Evolutionary conservation across 2,113 vertebrate species (phyloP).

Genomic region (Platichthys flesus): DNA sequence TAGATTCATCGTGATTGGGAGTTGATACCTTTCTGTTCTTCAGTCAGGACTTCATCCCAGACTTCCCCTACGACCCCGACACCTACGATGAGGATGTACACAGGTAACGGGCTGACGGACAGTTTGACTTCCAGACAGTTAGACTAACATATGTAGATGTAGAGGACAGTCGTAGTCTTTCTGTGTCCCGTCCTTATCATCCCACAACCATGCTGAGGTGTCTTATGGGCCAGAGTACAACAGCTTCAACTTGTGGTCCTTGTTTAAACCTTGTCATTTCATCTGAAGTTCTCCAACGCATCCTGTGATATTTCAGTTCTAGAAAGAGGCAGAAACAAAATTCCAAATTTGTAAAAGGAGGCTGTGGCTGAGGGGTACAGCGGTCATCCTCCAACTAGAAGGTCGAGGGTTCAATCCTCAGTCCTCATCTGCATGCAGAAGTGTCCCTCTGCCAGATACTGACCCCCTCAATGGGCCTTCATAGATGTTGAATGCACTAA

Average conservation of each 20-base stretch:
- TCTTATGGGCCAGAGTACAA: background rate
- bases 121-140: background rate
- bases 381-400: too few species aligned
- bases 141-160: background rate
- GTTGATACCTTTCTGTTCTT: conserved; percentile 41
- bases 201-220: background rate
- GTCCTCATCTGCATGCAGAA: too few species aligned
- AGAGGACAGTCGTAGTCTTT: background rate
- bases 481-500: too few species aligned
- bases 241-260: background rate
- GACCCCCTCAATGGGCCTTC: too few species aligned
- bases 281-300: background rate
- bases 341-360: too few species aligned
- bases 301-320: too few species aligned
- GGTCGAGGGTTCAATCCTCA: too few species aligned
- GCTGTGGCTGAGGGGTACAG: too few species aligned
- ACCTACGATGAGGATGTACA: conserved; percentile 71
- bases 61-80: conserved; percentile 70
- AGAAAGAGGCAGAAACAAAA: too few species aligned
- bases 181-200: background rate
- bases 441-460: too few species aligned
- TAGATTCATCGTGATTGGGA: background rate
- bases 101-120: conserved; percentile 68
- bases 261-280: too few species aligned
- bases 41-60: conserved; percentile 78